phyloP scores from a whole-genome alignment of 1,140 invertebrate genomes.

The Aphaenogaster floridana region DNA sequence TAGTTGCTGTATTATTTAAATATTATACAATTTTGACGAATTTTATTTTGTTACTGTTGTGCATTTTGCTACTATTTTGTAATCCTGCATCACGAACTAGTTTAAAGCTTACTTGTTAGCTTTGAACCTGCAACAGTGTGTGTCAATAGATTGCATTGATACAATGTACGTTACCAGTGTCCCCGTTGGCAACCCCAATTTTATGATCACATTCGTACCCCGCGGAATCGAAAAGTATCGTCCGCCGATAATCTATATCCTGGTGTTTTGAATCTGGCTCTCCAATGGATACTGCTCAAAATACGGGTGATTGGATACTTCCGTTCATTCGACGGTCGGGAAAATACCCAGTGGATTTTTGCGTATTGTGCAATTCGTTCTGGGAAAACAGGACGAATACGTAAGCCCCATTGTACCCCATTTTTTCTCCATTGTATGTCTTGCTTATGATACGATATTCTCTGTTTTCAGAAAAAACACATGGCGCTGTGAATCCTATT shows the following conservation, averaged over 20 bases:
- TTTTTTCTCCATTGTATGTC: conserved; percentile 47
- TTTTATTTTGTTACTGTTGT: conserved; percentile 3
- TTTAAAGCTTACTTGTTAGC: conserved; percentile 2
- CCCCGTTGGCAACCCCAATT: conserved; percentile 43
- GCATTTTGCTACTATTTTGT: conserved; percentile 8
- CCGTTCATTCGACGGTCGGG: conserved; percentile 23
- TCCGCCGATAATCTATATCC: conserved; percentile 60
- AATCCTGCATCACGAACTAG: conserved; percentile 5
- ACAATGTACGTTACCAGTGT: conserved; percentile 1
- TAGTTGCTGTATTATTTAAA: not conserved
- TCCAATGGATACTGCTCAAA: conserved; percentile 50
- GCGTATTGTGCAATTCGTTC: conserved; percentile 52
- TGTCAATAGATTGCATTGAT: conserved; percentile 45
- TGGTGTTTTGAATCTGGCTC: conserved; percentile 56
- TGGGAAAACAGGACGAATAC: conserved; percentile 35
- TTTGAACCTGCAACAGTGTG: not conserved
- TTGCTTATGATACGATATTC: conserved; percentile 47
- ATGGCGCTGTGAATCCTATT: not conserved
- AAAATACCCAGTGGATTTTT: conserved; percentile 58
- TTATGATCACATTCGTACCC: conserved; percentile 55
- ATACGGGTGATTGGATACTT: conserved; percentile 62
- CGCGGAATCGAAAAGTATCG: conserved; percentile 59
- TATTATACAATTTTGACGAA: not conserved
- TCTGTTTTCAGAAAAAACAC: conserved; percentile 11
- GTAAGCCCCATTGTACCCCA: conserved; percentile 42